Evolutionary conservation across 2,888 invertebrate genomes (phyloP).

Genomic region (Pandemis corylana): DNA sequence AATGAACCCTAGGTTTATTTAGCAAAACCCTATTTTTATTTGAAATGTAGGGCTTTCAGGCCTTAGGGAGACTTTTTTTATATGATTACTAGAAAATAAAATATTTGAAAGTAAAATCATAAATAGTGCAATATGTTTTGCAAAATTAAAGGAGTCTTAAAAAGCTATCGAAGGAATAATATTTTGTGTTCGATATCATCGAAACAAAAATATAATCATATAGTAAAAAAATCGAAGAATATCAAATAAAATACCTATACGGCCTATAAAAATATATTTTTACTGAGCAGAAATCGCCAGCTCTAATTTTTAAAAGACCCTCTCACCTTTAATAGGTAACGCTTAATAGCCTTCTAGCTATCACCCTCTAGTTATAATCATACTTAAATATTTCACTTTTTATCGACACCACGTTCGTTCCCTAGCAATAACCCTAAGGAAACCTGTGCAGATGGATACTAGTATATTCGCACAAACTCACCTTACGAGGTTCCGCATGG

Average conservation of each 20-base stretch:
- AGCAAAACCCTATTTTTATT: background rate
- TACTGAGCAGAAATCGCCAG: too few species aligned
- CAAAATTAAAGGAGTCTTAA: too few species aligned
- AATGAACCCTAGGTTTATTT: slow-evolving; percentile 15
- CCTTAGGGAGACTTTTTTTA: background rate
- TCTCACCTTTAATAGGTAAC: background rate
- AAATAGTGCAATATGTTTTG: too few species aligned
- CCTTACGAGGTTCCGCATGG: slow-evolving; percentile 77
- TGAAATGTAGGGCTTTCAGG: background rate
- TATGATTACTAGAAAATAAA: background rate
- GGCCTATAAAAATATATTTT: too few species aligned
- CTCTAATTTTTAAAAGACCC: background rate
- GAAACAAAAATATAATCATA: too few species aligned
- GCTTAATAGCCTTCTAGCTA: background rate
- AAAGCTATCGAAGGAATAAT: too few species aligned
- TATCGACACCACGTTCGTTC: slow-evolving; percentile 52
- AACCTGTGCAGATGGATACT: slow-evolving; percentile 31
- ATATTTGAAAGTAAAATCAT: background rate
- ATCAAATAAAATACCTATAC: too few species aligned
- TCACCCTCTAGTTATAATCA: background rate
- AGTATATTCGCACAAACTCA: slow-evolving; percentile 58
- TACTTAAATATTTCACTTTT: slow-evolving; percentile 28
- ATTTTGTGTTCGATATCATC: too few species aligned
- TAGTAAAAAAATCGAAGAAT: too few species aligned
- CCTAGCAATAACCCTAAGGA: slow-evolving; percentile 61